A percentile compares a stretch with the other conserved stretches of the same genome.
Evolutionary conservation across 2,797 vertebrate species (phyloP).

Genomic region (Cuniculus paca): DNA sequence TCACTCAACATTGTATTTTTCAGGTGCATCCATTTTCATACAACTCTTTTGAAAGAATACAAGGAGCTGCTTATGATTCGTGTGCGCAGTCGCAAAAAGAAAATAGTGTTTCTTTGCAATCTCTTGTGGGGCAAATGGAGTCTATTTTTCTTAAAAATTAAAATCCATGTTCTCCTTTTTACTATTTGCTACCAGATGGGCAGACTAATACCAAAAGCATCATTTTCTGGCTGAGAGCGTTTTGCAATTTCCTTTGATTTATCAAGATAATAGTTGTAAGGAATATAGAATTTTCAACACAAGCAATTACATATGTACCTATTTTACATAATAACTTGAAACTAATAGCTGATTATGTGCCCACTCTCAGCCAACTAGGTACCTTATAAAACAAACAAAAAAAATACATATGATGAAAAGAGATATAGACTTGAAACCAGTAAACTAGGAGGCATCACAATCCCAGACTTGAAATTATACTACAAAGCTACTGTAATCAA

Average conservation of each 20-base stretch:
- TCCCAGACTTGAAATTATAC: too few species aligned
- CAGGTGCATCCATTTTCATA: too few species aligned
- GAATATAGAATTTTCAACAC: not conserved
- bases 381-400: not conserved
- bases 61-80: slow-evolving; percentile 1
- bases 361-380: not conserved
- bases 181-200: not conserved
- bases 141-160: not conserved
- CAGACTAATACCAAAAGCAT: not conserved
- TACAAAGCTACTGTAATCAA: too few species aligned
- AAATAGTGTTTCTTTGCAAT: not conserved
- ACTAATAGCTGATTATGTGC: not conserved
- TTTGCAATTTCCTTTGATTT: not conserved
- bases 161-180: not conserved
- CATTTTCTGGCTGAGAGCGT: not conserved
- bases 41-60: slow-evolving; percentile 15
- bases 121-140: not conserved
- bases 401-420: not conserved
- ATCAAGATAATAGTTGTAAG: not conserved
- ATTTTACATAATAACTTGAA: not conserved
- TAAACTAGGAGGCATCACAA: too few species aligned
- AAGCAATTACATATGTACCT: not conserved
- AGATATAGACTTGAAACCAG: not conserved
- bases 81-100: not conserved
- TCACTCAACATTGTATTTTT: too few species aligned